Evolutionary conservation across 2,113 vertebrate genomes (phyloP), one percentile per base, ranked within the genome.

Genomic region (Saccopteryx leptura): DNA sequence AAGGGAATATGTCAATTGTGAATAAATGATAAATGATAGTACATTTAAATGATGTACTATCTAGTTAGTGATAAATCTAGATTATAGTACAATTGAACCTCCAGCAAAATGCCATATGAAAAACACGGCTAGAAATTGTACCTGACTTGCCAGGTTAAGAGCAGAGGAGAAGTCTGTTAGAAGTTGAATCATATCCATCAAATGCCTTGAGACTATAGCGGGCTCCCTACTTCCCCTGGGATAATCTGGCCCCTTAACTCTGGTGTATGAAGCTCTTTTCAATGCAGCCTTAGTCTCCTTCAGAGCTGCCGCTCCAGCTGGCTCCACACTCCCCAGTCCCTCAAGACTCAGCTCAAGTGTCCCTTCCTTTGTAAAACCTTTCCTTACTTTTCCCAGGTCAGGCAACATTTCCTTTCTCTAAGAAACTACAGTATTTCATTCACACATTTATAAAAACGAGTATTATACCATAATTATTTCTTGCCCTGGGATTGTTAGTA

Each of bases 121-220:
- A 68, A 28, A 14, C 60, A 26, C 39, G 33, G 17, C 14, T 66
- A 11, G 31, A 66, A 74, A 56, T 5, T 5, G 26, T 5, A 7
- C 7, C 18, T n/a, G 31, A 17, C 21, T 31, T 50, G 68, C 48
- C 2, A 91, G 65, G 24, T 56, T 56, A 46, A 74, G 58, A 63
- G 19, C 52, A 26, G 19, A 87, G 19, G 23, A 15, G 28, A 18
- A 50, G 46, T 21, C 9, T 65, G 15, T 95, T 68, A 10, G 33
- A 93, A 95, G 5, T 61, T 91, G 48, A 84, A 80, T 71, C n/a
- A 19, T n/a, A 69, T 71, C 33, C 33, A 84, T 66, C 66, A 83
- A 65, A 80, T 80, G 48, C 69, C 88, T 87, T 83, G 71, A 89
- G 84, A 79, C 26, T 9, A 72, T 80, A 46, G 14, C 10, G 90